Evolutionary conservation across 1,140 invertebrate species (phyloP), one percentile per base, ranked within the genome.

Genomic region (Solenopsis fugax): DNA sequence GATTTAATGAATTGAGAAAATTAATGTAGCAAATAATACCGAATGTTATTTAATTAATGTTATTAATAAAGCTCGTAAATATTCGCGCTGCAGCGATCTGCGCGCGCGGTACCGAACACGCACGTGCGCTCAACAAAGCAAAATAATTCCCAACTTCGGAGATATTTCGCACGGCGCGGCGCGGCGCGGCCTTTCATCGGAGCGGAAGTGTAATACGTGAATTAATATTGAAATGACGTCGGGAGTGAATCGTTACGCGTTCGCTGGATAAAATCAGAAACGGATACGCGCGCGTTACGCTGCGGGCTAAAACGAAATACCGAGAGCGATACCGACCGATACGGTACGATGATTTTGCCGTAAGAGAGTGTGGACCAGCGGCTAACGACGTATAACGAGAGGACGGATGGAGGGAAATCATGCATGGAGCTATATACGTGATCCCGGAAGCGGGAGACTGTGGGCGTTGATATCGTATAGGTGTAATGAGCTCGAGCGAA

Each of bases 401-500:
- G 67, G 67, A 65, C 67, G 67, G 45, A 34, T 45, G 34, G 7
- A 60, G 12, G 45, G 67, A 62, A 65, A 29, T 65, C 45, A 69
- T 72, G 78, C 58, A 54, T 75, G 58, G 69, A 67, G 37, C 67
- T 37, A 24, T 67, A 80, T 41, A 65, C 29, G 58, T 7, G 24
- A 37, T 41, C 10, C 16, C 67, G 65, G 52, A 82, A 75, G 24
- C 50, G 24, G n/a, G 10, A 12, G 37, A 21, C 9, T 12, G 77
- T 34, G 71, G 34, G 52, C 29, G 54, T 54, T 9, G 21, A 29
- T 29, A 29, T 29, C 29, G 45, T 67, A 21, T 45, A 29, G 12
- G 73, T 85, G 81, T 88, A 90, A 90, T 89, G 88, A 89, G 81
- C 72, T 86, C 52, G 65, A 52, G 69, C 50, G 77, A 88, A 86